Conservation (phyloP, 2,888 invertebrate genomes). For the Protodeltote pygarga region DNA sequence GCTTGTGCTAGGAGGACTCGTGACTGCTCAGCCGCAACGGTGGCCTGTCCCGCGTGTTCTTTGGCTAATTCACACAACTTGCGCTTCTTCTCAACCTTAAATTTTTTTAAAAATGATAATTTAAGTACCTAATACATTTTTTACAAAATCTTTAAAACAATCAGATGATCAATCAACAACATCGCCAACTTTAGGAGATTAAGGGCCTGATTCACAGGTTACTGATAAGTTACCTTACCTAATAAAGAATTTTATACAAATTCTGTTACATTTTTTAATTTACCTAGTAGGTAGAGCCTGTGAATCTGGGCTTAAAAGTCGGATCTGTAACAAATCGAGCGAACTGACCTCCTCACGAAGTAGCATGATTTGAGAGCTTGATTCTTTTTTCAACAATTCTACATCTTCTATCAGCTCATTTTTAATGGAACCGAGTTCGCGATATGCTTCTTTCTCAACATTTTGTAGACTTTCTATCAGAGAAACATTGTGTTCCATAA, state of each 20-base stretch:
- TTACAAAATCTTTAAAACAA: too few relatives aligned
- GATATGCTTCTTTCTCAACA: conserved; percentile 81
- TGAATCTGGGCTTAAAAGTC: neutral
- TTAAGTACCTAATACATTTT: too few relatives aligned
- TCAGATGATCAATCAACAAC: too few relatives aligned
- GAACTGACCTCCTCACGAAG: conserved; percentile 75
- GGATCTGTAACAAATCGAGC: neutral
- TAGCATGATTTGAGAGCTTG: conserved; percentile 74
- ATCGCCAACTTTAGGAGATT: too few relatives aligned
- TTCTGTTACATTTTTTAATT: too few relatives aligned
- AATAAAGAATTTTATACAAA: too few relatives aligned
- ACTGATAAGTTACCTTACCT: too few relatives aligned
- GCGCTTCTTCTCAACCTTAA: conserved; percentile 75
- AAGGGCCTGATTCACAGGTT: too few relatives aligned
- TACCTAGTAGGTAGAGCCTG: too few relatives aligned
- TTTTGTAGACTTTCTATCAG: conserved; percentile 80
- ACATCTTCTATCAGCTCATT: conserved; percentile 82
- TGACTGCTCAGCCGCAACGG: conserved; percentile 76
- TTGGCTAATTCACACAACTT: conserved; percentile 71
- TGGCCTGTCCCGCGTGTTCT: conserved; percentile 76
- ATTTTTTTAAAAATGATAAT: too few relatives aligned
- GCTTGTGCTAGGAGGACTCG: conserved; percentile 72
- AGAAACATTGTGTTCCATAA: conserved; percentile 83
- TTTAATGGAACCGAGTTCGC: conserved; percentile 79
- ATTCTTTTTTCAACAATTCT: conserved; percentile 77